Conservation (phyloP, 2,797 vertebrate species). For the Phrynocephalus vlangalii region DNA sequence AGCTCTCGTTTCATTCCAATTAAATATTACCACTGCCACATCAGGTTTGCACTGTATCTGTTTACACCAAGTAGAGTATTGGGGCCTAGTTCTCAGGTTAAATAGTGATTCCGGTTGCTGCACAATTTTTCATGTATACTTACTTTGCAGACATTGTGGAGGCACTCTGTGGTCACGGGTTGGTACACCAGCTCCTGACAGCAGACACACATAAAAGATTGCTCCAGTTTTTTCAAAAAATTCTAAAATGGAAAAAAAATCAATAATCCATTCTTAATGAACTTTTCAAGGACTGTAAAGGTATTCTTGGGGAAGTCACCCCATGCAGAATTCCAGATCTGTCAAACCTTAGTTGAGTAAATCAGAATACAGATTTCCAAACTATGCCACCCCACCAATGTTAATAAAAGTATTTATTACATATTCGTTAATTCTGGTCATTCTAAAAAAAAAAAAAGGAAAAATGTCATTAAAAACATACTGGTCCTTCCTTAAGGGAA, state of each 20-base stretch:
- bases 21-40: too few relatives aligned
- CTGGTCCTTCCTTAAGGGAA: conserved; percentile 92
- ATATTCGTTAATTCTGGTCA: neutral
- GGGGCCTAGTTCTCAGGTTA: neutral
- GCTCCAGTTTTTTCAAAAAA: conserved; percentile 96
- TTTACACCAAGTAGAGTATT: neutral
- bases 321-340: neutral
- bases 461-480: conserved; percentile 74
- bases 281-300: conserved; percentile 5
- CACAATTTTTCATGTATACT: conserved; percentile 43
- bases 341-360: neutral
- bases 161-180: conserved; percentile 95
- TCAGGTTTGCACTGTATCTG: neutral
- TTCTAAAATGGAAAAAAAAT: conserved; percentile 81
- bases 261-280: conserved; percentile 4
- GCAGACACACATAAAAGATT: conserved; percentile 98
- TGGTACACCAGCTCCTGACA: conserved; percentile 98
- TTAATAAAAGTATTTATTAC: neutral
- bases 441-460: conserved; percentile 37
- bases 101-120: neutral
- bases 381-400: neutral
- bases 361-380: neutral
- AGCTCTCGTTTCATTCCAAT: too few relatives aligned
- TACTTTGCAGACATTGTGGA: conserved; percentile 99
- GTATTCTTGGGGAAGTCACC: neutral